phyloP scores from a whole-genome alignment of 2,888 invertebrate genomes.

The Brenthis daphne region DNA sequence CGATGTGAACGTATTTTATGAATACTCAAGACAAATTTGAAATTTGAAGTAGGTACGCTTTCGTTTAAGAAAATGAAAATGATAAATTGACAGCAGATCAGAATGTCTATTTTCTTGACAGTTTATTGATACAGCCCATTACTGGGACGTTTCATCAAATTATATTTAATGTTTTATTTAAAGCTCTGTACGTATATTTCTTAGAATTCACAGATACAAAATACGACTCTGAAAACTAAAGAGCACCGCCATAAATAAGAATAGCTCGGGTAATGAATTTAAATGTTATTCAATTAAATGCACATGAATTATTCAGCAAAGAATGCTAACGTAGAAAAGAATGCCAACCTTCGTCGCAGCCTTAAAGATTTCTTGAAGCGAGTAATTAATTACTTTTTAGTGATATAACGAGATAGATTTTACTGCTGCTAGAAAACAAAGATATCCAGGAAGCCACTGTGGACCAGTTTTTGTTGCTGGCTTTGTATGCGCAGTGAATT shows the following conservation, averaged over 20 bases:
- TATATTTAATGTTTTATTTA: background rate
- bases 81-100: constrained; percentile 21
- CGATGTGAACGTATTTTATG: constrained; percentile 37
- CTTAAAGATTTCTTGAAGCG: constrained; percentile 55
- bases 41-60: constrained; percentile 21
- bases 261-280: constrained; percentile 65
- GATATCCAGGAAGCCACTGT: constrained; percentile 35
- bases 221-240: constrained; percentile 32
- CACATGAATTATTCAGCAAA: constrained; percentile 76
- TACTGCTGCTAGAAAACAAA: constrained; percentile 31
- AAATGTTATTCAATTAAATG: constrained; percentile 77
- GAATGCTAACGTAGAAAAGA: constrained; percentile 71
- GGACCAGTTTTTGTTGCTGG: constrained; percentile 29
- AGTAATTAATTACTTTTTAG: constrained; percentile 66
- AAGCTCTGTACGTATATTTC: background rate
- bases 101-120: constrained; percentile 10
- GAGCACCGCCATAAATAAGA: constrained; percentile 39
- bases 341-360: constrained; percentile 61
- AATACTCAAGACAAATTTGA: constrained; percentile 30
- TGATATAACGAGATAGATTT: constrained; percentile 35
- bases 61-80: constrained; percentile 31
- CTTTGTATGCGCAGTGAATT: constrained; percentile 24
- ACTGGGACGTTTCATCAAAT: background rate
- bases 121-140: background rate
- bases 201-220: background rate